A percentile compares a stretch with the other conserved stretches of the same genome.
Conservation (phyloP, 2,797 vertebrate genomes). For the Scolopax rusticola region DNA sequence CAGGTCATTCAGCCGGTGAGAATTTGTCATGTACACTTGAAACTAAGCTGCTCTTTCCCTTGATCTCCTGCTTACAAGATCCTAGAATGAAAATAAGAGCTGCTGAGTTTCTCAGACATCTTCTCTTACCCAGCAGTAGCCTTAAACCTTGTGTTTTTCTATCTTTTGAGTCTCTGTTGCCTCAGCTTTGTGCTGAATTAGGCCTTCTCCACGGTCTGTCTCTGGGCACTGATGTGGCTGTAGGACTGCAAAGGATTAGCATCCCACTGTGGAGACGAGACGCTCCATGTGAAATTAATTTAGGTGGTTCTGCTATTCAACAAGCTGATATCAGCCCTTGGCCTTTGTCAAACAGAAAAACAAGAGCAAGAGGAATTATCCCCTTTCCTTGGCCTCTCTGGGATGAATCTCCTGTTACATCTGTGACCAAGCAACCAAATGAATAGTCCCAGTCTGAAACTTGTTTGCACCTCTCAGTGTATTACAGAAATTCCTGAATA, state of each 20-base stretch:
- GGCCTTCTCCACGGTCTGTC: not conserved
- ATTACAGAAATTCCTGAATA: conserved; percentile 10
- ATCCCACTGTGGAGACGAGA: conserved; percentile 30
- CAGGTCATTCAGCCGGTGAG: not conserved
- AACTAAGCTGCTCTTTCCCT: not conserved
- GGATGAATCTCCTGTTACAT: not conserved
- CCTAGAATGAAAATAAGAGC: not conserved
- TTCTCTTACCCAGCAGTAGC: not conserved
- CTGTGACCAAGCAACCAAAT: not conserved
- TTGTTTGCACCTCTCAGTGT: conserved; percentile 14
- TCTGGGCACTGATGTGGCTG: not conserved
- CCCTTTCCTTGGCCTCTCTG: conserved; percentile 41
- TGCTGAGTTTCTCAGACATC: not conserved
- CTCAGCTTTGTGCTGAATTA: not conserved
- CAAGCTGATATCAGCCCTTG: conserved; percentile 14
- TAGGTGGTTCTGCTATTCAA: conserved; percentile 22
- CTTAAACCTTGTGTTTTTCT: not conserved
- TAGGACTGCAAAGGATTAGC: conserved; percentile 4
- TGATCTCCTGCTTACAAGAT: not conserved
- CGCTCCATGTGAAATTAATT: conserved; percentile 53
- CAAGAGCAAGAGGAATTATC: conserved; percentile 1
- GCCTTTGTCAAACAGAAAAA: conserved; percentile 23
- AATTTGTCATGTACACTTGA: not conserved
- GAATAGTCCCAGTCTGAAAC: not conserved
- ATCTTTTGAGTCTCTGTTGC: not conserved